Percentiles rank a stretch among this genome's conserved stretches.
Evolutionary conservation across 2,797 vertebrate species (phyloP).

Genomic region (Karalla daura): DNA sequence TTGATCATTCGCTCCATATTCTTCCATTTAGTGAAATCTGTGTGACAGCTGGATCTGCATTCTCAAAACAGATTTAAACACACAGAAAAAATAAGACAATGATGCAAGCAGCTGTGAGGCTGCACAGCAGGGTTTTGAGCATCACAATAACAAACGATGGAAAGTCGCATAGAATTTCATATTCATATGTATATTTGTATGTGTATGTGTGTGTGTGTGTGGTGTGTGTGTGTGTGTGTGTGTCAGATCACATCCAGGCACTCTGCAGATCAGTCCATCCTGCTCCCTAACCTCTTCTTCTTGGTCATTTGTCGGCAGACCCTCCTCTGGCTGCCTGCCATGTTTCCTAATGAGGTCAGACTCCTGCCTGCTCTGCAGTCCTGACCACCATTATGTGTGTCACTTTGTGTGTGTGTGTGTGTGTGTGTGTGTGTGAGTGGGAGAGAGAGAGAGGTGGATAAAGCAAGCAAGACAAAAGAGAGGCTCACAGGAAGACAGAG

Average conservation of each 20-base stretch:
- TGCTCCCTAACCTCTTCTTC: slow-evolving; percentile 24
- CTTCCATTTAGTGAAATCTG: neutral
- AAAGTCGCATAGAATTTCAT: no score
- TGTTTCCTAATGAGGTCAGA: slow-evolving; percentile 72
- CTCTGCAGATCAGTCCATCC: slow-evolving; percentile 30
- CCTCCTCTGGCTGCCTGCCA: slow-evolving; percentile 43
- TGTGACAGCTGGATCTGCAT: neutral
- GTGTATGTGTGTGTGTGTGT: no score
- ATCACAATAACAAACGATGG: neutral
- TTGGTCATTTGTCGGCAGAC: slow-evolving; percentile 50
- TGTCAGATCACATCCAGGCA: slow-evolving; percentile 27
- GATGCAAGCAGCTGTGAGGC: neutral
- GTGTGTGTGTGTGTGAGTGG: slow-evolving; percentile 12
- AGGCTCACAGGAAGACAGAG: slow-evolving; percentile 22
- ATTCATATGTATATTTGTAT: no score
- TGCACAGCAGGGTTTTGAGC: neutral
- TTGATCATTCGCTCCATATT: neutral
- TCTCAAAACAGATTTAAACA: neutral
- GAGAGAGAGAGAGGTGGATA: slow-evolving; percentile 1
- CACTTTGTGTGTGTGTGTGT: slow-evolving; percentile 33
- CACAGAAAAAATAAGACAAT: neutral
- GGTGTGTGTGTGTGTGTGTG: no score
- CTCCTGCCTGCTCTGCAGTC: slow-evolving; percentile 49
- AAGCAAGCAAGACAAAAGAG: slow-evolving; percentile 41
- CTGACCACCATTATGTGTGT: slow-evolving; percentile 56